These are phyloP conservation scores for Babyrousa celebensis DNA, from an alignment of 2,797 vertebrate species.

Conservation along the genomic window DNA sequence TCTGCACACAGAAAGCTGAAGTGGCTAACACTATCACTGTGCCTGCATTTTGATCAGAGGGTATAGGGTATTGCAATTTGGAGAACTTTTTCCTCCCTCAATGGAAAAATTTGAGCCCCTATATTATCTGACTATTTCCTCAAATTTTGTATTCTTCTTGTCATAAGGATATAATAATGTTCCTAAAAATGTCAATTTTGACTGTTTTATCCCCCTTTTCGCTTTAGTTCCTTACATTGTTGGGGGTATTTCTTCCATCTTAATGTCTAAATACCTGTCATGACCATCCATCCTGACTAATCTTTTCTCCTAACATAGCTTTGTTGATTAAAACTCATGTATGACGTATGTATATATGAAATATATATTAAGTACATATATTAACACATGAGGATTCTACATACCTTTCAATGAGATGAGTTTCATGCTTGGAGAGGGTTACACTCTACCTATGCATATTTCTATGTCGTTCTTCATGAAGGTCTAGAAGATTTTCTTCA, in stretches of 20 bases:
- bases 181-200: slow-evolving; percentile 47
- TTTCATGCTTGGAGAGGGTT: slow-evolving; percentile 90
- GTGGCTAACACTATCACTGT: background rate
- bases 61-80: background rate
- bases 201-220: background rate
- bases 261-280: slow-evolving; percentile 47
- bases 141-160: slow-evolving; percentile 58
- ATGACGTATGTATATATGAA: background rate
- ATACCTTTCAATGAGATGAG: slow-evolving; percentile 93
- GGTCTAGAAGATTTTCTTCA: slow-evolving; percentile 90
- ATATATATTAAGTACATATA: background rate
- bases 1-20: background rate
- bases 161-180: slow-evolving; percentile 35
- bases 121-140: slow-evolving; percentile 29
- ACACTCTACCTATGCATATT: slow-evolving; percentile 94
- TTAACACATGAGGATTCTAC: slow-evolving; percentile 74
- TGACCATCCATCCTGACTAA: background rate
- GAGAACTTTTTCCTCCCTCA: background rate
- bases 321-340: slow-evolving; percentile 9
- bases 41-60: background rate
- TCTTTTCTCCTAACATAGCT: slow-evolving; percentile 29
- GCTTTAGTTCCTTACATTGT: slow-evolving; percentile 27
- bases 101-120: slow-evolving; percentile 8
- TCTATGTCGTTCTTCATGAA: slow-evolving; percentile 91
- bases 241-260: slow-evolving; percentile 20